phyloP scores from a whole-genome alignment of 2,888 invertebrate genomes.

The Erebia epiphron region DNA sequence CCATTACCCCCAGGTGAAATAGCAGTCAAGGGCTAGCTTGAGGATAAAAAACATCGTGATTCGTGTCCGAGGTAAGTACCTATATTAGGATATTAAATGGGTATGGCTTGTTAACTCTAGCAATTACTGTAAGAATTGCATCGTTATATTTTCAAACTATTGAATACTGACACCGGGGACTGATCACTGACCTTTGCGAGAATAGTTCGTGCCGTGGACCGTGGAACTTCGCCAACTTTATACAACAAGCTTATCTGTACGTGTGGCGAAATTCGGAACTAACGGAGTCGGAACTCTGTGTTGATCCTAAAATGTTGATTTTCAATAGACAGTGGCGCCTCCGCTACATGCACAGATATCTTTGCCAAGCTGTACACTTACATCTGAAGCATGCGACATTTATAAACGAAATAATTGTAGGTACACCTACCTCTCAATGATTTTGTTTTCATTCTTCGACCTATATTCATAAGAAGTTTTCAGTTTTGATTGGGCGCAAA shows the following conservation, averaged over 20 bases:
- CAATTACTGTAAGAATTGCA: not conserved
- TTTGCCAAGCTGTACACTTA: conserved; percentile 16
- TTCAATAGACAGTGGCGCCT: too few relatives aligned
- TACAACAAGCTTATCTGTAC: not conserved
- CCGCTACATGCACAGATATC: too few relatives aligned
- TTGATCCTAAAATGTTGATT: too few relatives aligned
- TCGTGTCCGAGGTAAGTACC: too few relatives aligned
- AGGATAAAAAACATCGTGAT: too few relatives aligned
- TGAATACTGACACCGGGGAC: conserved; percentile 32
- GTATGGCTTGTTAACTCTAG: too few relatives aligned
- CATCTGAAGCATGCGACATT: conserved; percentile 31
- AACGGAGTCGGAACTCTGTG: too few relatives aligned
- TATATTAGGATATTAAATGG: too few relatives aligned
- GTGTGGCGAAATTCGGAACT: too few relatives aligned
- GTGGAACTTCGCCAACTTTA: conserved; percentile 40
- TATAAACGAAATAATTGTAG: conserved; percentile 18
- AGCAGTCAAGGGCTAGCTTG: too few relatives aligned
- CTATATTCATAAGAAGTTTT: not conserved
- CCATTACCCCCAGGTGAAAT: too few relatives aligned
- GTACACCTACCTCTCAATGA: conserved; percentile 15
- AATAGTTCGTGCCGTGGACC: conserved; percentile 30
- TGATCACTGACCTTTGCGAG: conserved; percentile 42
- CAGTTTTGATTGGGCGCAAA: not conserved
- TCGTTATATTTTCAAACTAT: conserved; percentile 31
- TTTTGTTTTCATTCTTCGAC: conserved; percentile 7